These are phyloP conservation scores for Drosophila affinis DNA, from an alignment of 2,888 invertebrate species.

Conservation along the genomic window DNA sequence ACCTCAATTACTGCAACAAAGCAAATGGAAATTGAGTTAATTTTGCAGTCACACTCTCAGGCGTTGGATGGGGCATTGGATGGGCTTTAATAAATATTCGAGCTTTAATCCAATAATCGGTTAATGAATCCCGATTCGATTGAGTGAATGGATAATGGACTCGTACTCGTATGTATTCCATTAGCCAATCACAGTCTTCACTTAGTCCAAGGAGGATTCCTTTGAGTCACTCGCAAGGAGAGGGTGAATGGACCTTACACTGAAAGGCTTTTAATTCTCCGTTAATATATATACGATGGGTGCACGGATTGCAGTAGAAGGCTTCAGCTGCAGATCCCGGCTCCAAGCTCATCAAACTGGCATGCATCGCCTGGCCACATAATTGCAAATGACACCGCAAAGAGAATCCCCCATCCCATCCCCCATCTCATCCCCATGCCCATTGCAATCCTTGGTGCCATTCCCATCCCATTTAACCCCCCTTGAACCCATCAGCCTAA, in stretches of 20 bases:
- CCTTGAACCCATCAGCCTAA: constrained; percentile 4
- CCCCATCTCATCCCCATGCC: neutral
- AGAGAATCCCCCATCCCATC: constrained; percentile 15
- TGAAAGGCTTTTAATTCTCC: constrained; percentile 21
- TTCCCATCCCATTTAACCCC: neutral
- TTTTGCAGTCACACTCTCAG: constrained; percentile 32
- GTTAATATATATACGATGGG: constrained; percentile 8
- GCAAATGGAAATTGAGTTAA: constrained; percentile 34
- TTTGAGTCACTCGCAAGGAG: neutral
- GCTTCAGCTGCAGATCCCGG: constrained; percentile 1
- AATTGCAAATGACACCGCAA: constrained; percentile 60
- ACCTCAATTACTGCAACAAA: constrained; percentile 28
- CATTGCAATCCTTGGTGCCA: neutral
- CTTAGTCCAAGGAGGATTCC: neutral
- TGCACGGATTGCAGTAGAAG: constrained; percentile 19
- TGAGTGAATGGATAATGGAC: neutral
- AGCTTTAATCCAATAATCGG: constrained; percentile 32
- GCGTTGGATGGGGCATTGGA: neutral
- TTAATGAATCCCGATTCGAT: constrained; percentile 20
- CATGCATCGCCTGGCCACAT: constrained; percentile 52
- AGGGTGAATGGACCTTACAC: neutral
- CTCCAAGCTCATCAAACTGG: constrained; percentile 46
- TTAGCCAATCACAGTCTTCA: constrained; percentile 2
- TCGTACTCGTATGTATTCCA: neutral
- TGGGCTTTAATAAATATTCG: constrained; percentile 41